Percentiles rank a stretch among this genome's conserved stretches.
phyloP scores from a whole-genome alignment of 1,140 invertebrate genomes.

The Pachyrhynchus sulphureomaculatus region DNA sequence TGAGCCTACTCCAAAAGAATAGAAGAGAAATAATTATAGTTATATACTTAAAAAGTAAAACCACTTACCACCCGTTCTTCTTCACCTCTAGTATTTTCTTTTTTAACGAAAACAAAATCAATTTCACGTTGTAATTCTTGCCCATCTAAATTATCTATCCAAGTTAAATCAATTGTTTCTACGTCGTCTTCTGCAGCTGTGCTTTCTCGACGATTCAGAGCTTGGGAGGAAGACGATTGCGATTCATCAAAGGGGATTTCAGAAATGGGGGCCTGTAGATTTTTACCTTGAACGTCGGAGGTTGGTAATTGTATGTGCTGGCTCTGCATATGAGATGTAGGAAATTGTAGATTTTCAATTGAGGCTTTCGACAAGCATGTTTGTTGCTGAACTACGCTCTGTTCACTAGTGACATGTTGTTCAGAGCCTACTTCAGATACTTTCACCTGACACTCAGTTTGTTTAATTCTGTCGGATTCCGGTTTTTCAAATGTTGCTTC shows the following conservation, averaged over 20 bases:
- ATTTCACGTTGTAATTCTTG: slow-evolving; percentile 13
- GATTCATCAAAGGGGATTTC: no score
- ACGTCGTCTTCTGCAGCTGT: neutral
- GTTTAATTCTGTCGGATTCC: neutral
- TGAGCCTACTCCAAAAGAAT: neutral
- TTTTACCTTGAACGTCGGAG: no score
- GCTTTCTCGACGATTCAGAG: neutral
- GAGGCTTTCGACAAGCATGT: no score
- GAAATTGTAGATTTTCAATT: no score
- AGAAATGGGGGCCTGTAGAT: no score
- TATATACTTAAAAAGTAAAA: neutral
- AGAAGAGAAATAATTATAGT: neutral
- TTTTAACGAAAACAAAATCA: slow-evolving; percentile 19
- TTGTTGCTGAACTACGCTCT: no score
- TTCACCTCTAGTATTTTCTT: slow-evolving; percentile 8
- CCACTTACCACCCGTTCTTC: neutral
- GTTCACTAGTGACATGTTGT: no score
- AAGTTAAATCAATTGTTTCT: slow-evolving; percentile 27
- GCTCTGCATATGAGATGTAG: no score
- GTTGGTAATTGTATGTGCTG: no score
- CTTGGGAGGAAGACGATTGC: no score
- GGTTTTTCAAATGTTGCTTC: neutral
- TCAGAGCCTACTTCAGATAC: no score
- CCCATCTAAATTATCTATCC: slow-evolving; percentile 23
- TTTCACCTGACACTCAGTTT: neutral